phyloP scores from a whole-genome alignment of 1,140 invertebrate genomes.

The Polypedilum vanderplanki region DNA sequence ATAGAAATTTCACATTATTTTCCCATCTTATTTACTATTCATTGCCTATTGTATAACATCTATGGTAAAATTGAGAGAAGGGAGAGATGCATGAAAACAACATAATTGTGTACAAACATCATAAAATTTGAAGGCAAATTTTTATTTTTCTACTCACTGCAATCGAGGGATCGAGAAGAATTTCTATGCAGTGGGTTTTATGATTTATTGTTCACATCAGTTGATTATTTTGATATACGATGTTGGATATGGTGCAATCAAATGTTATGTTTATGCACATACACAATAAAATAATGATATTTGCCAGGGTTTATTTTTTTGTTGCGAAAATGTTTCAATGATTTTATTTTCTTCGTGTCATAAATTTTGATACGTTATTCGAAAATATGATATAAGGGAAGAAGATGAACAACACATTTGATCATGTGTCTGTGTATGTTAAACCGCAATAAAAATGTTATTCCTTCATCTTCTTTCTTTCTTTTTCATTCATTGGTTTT shows the following conservation, averaged over 20 bases:
- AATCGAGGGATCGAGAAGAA: constrained; percentile 21
- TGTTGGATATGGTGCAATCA: constrained; percentile 16
- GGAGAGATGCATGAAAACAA: constrained; percentile 7
- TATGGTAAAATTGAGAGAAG: not conserved
- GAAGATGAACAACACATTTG: too few species aligned
- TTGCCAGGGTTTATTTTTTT: too few species aligned
- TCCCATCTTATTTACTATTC: constrained; percentile 28
- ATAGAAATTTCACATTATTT: constrained; percentile 25
- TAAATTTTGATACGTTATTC: too few species aligned
- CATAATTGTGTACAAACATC: constrained; percentile 28
- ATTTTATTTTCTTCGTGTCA: too few species aligned
- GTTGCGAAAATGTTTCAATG: too few species aligned
- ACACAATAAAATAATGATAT: too few species aligned
- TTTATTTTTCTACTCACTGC: not conserved
- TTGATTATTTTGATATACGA: constrained; percentile 23
- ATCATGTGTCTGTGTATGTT: too few species aligned
- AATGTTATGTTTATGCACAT: not conserved
- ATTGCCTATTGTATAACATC: not conserved
- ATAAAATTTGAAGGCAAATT: constrained; percentile 8
- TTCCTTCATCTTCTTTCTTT: too few species aligned
- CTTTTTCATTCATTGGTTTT: too few species aligned
- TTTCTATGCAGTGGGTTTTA: constrained; percentile 3
- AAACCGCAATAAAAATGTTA: too few species aligned
- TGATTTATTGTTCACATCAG: constrained; percentile 27
- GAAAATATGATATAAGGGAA: too few species aligned